Base-by-base conservation (phyloP, 2,888 invertebrate genomes). In the Pseudoips prasinana region DNA sequence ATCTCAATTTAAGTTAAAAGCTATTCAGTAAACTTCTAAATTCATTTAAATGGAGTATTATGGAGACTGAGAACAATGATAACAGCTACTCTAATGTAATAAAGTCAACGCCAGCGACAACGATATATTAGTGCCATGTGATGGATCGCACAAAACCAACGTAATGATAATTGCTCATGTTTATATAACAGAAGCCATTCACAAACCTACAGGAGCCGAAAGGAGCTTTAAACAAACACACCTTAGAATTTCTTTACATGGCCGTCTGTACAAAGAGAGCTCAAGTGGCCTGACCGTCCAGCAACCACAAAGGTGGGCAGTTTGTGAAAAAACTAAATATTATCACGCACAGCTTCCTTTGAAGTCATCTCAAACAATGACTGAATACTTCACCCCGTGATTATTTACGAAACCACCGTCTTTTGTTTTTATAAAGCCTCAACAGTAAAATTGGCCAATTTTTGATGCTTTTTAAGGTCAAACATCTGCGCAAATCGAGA, bases 151-250 rank as follows among this genome's bases (percentile, higher is more conserved):
- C 56, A 56, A 51, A 56, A 51, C 57, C 56, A 60, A 67, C 59
- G 67, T 62, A 56, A 49, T 60, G 62, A 73, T 84, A 83, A 84
- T 84, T 80, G 74, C 67, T 72, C 48, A 59, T 82, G 73, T 86
- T 83, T 81, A 71, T 66, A 70, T 73, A 77, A 78, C 75, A 83
- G 81, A 69, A 80, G 71, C 78, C 73, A 82, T 81, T 84, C 79
- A 76, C 66, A 61, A 72, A 68, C 64, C 64, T 67, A 83, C 85
- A 78, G 85, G 75, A 85, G 85, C 84, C 81, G 82, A 83, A 80
- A 81, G 66, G 67, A 77, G 79, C 74, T 78, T 73, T 74, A 73
- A 78, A 77, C 75, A 85, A 84, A 85, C 71, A 84, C 62, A 67
- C 62, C 69, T 72, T 68, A 74, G 78, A 80, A 78, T 74, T 76